Conservation (phyloP, 2,888 invertebrate genomes). For the Pachycephus smyrnensis region DNA sequence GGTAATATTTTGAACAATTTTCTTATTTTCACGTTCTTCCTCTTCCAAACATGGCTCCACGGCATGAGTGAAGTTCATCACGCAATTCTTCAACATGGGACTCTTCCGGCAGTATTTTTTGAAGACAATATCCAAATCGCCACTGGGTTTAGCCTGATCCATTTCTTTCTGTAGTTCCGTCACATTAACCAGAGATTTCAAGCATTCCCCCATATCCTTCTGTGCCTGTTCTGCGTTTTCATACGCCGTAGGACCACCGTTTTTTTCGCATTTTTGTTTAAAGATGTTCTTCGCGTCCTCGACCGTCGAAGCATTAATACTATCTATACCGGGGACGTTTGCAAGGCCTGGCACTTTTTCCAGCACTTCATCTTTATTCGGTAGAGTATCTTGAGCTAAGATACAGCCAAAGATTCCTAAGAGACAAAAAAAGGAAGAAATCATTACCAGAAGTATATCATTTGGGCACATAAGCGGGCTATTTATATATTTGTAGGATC, state of each 20-base stretch:
- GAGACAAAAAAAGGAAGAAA: too few species aligned
- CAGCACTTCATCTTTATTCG: conserved; percentile 36
- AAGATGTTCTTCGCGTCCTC: conserved; percentile 71
- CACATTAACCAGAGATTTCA: conserved; percentile 72
- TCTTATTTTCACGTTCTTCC: conserved; percentile 74
- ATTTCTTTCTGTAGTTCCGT: conserved; percentile 75
- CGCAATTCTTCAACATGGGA: conserved; percentile 72
- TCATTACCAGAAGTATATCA: too few species aligned
- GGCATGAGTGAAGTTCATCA: conserved; percentile 71
- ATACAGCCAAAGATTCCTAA: conserved; percentile 33
- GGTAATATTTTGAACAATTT: conserved; percentile 75
- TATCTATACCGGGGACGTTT: conserved; percentile 44
- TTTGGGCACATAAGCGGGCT: too few species aligned
- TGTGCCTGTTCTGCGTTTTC: conserved; percentile 68
- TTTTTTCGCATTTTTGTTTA: conserved; percentile 76
- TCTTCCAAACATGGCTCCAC: conserved; percentile 75
- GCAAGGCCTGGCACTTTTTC: conserved; percentile 30
- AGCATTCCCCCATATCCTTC: conserved; percentile 69
- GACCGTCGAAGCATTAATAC: conserved; percentile 49
- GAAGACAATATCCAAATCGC: conserved; percentile 78
- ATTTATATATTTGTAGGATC: too few species aligned
- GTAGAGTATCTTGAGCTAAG: conserved; percentile 34
- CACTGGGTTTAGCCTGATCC: conserved; percentile 76
- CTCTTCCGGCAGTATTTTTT: conserved; percentile 80
- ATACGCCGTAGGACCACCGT: conserved; percentile 72